Percentiles rank a stretch among this genome's conserved stretches.
These are phyloP conservation scores for Mormyrus iriodes DNA, from an alignment of 2,113 vertebrate genomes.

Conservation along the genomic window DNA sequence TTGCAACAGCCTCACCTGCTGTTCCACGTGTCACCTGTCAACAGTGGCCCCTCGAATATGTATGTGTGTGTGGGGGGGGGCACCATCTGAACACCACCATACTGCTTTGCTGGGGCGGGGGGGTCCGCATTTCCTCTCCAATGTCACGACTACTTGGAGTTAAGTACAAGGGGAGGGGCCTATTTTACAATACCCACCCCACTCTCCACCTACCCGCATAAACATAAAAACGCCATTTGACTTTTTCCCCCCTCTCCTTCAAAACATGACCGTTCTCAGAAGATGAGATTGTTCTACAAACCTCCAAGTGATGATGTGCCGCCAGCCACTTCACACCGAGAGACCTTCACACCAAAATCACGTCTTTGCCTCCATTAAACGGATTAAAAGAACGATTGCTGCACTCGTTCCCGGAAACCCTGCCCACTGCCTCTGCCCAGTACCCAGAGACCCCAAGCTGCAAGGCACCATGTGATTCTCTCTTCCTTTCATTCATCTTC, in stretches of 20 bases:
- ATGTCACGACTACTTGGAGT: not conserved
- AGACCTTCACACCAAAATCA: not conserved
- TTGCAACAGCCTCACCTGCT: constrained; percentile 1
- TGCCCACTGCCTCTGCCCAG: not conserved
- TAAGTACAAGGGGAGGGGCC: not conserved
- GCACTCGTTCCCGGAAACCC: not conserved
- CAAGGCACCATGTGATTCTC: not conserved
- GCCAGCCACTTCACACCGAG: not conserved
- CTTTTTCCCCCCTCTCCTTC: not conserved
- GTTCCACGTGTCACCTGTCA: not conserved
- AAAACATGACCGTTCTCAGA: not conserved
- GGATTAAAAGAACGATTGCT: not conserved
- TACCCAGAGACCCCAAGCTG: not conserved
- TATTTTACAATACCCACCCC: not conserved
- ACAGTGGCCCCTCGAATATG: not conserved
- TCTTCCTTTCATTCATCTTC: not conserved
- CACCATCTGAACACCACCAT: not conserved
- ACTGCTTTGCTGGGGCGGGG: too few species aligned
- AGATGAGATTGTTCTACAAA: not conserved
- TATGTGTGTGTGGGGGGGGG: not conserved
- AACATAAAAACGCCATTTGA: not conserved
- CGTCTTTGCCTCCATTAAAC: not conserved
- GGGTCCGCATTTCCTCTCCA: not conserved
- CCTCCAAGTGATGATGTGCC: not conserved
- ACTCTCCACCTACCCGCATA: not conserved